These are phyloP conservation scores for Drosophila parabipectinata DNA, from an alignment of 1,140 invertebrate species.

Conservation along the genomic window DNA sequence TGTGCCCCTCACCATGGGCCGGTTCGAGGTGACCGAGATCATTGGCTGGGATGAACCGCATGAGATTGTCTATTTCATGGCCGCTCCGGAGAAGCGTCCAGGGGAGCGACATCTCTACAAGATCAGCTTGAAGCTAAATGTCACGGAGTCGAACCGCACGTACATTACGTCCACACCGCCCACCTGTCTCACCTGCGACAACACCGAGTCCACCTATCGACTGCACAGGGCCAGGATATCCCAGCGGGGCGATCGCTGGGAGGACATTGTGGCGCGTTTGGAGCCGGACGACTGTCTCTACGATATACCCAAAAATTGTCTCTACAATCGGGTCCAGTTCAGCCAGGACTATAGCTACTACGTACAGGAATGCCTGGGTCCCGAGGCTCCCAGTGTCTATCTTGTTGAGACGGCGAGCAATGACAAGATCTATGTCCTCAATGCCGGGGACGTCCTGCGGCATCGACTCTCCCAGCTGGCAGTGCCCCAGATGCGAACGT, in stretches of 20 bases:
- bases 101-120: slow-evolving; percentile 90
- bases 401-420: slow-evolving; percentile 86
- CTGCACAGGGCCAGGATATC: slow-evolving; percentile 59
- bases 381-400: slow-evolving; percentile 88
- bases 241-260: slow-evolving; percentile 60
- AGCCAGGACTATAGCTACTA: slow-evolving; percentile 87
- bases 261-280: slow-evolving; percentile 65
- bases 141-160: slow-evolving; percentile 78
- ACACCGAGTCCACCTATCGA: slow-evolving; percentile 68
- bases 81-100: slow-evolving; percentile 88
- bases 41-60: slow-evolving; percentile 88
- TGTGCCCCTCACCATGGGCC: slow-evolving; percentile 87
- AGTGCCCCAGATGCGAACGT: slow-evolving; percentile 86
- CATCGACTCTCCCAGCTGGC: slow-evolving; percentile 85
- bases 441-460: slow-evolving; percentile 85
- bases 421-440: slow-evolving; percentile 86
- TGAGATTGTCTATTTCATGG: slow-evolving; percentile 88
- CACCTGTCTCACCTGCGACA: slow-evolving; percentile 82
- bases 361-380: slow-evolving; percentile 89
- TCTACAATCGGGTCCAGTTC: slow-evolving; percentile 88
- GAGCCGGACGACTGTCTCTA: slow-evolving; percentile 76
- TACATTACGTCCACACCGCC: slow-evolving; percentile 80
- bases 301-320: slow-evolving; percentile 86
- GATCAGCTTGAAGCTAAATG: slow-evolving; percentile 85
- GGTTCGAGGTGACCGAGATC: slow-evolving; percentile 88